phyloP scores from a whole-genome alignment of 2,113 vertebrate species.

The Gymnocephalus cernua region DNA sequence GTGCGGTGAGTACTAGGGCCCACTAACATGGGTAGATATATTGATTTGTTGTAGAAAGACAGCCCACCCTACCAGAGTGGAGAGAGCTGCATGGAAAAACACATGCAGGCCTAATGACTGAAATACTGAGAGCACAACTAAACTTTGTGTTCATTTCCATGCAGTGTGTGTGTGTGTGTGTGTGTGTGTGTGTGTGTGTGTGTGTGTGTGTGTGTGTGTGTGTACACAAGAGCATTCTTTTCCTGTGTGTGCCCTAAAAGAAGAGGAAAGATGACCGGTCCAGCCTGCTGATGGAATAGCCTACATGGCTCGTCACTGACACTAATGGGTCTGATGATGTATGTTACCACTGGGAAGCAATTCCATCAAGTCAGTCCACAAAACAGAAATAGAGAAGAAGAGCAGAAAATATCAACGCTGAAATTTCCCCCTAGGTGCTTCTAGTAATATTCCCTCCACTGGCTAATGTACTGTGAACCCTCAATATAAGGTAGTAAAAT shows the following conservation, averaged over 20 bases:
- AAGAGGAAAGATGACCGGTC: conserved; percentile 51
- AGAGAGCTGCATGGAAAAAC: conserved; percentile 66
- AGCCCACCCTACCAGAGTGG: conserved; percentile 55
- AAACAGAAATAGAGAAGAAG: conserved; percentile 36
- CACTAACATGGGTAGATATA: conserved; percentile 78
- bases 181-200: not conserved
- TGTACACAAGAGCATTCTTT: not conserved
- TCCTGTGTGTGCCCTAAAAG: conserved; percentile 17
- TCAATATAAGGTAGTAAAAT: conserved; percentile 17
- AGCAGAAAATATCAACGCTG: conserved; percentile 34
- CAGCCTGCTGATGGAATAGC: conserved; percentile 62
- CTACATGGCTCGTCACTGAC: conserved; percentile 75
- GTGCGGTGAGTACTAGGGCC: conserved; percentile 69
- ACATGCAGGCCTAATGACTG: conserved; percentile 23
- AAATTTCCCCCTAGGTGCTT: conserved; percentile 14
- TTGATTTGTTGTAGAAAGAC: conserved; percentile 83
- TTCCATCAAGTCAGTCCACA: conserved; percentile 59
- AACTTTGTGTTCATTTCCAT: conserved; percentile 1
- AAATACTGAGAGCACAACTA: conserved; percentile 10
- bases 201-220: not conserved
- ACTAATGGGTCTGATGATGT: conserved; percentile 81
- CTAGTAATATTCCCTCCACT: conserved; percentile 11
- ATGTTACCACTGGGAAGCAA: conserved; percentile 70
- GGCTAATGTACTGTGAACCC: conserved; percentile 26
- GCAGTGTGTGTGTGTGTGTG: not conserved